These are phyloP conservation scores for Bombyx mori DNA, from an alignment of 1,140 invertebrate genomes.

Conservation along the genomic window DNA sequence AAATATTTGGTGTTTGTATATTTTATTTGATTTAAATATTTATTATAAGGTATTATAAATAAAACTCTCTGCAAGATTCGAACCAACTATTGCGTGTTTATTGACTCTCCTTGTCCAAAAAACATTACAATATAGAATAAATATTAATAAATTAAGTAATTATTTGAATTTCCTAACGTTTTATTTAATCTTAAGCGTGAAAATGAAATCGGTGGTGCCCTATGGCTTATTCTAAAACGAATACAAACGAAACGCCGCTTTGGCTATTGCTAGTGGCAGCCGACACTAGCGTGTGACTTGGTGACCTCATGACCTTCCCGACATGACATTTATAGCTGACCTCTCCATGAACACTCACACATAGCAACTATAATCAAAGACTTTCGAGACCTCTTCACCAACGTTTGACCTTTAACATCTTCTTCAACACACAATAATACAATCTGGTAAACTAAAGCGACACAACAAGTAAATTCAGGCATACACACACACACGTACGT, in stretches of 20 bases:
- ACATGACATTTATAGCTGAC: slow-evolving; percentile 13
- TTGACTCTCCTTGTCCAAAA: slow-evolving; percentile 62
- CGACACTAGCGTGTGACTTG: slow-evolving; percentile 10
- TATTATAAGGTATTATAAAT: slow-evolving; percentile 11
- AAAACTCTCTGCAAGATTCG: slow-evolving; percentile 49
- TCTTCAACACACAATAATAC: no score
- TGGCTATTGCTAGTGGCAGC: slow-evolving; percentile 54
- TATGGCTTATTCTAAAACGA: slow-evolving; percentile 68
- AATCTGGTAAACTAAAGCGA: no score
- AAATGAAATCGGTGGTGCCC: slow-evolving; percentile 52
- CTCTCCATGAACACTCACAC: no score
- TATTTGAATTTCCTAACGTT: slow-evolving; percentile 30
- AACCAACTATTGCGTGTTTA: slow-evolving; percentile 71
- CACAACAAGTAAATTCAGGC: no score
- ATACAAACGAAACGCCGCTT: slow-evolving; percentile 64
- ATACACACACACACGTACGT: no score
- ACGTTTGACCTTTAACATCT: no score
- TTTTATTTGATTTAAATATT: not conserved
- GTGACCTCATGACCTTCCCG: slow-evolving; percentile 13
- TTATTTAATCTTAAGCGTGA: slow-evolving; percentile 44
- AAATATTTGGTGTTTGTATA: no score
- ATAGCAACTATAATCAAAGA: no score
- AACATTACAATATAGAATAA: slow-evolving; percentile 63
- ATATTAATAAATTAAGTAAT: slow-evolving; percentile 54
- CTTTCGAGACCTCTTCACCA: no score